Conservation (phyloP, 2,113 vertebrate species). For the Petrocephalus zakoni region DNA sequence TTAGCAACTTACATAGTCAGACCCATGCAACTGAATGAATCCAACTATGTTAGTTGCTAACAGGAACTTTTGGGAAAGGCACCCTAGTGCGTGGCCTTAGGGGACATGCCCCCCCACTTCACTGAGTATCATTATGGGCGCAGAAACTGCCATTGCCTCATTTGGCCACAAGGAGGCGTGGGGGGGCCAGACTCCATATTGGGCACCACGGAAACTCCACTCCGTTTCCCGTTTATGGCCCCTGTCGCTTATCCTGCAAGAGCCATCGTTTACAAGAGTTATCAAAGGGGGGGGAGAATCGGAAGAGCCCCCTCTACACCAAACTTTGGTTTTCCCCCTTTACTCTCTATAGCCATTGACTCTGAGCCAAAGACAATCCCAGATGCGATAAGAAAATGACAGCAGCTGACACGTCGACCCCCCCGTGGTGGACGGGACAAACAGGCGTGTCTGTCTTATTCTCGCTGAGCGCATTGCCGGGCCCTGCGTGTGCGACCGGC, state of each 20-base stretch:
- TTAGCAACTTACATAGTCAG: no score
- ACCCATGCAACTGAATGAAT: no score
- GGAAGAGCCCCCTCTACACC: slow-evolving; percentile 23
- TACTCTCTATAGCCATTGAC: slow-evolving; percentile 41
- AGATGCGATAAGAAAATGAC: slow-evolving; percentile 39
- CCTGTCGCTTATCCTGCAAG: background rate
- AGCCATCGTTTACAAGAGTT: background rate
- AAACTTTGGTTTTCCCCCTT: slow-evolving; percentile 39
- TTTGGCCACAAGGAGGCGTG: background rate
- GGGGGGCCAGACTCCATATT: background rate
- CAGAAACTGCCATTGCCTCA: background rate
- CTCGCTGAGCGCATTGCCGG: slow-evolving; percentile 30
- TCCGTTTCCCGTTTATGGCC: background rate
- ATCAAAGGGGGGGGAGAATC: slow-evolving; percentile 6
- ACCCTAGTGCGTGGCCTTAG: background rate
- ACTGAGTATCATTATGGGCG: no score
- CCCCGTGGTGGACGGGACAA: slow-evolving; percentile 40
- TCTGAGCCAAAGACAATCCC: slow-evolving; percentile 54
- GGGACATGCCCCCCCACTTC: background rate
- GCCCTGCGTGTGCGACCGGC: slow-evolving; percentile 36
- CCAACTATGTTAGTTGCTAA: no score
- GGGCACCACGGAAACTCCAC: background rate
- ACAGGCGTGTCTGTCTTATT: slow-evolving; percentile 44
- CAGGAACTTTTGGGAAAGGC: no score
- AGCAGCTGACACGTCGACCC: slow-evolving; percentile 55